Base-by-base conservation (phyloP, 1,140 invertebrate species). In the Aphelenchoides fujianensis region DNA sequence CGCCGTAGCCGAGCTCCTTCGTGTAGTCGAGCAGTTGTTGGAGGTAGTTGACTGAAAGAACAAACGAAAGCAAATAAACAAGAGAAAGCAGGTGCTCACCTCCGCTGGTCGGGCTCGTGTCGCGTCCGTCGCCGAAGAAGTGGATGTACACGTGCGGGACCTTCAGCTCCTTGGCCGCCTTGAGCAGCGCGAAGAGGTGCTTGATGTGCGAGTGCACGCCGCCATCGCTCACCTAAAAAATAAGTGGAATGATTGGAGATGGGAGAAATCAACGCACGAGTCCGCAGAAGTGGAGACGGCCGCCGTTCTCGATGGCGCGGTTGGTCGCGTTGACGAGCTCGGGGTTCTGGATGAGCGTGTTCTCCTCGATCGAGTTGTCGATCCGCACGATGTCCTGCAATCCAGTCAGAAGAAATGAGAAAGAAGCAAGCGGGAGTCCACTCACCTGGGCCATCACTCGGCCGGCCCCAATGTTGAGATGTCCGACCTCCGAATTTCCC, bases 401-500 rank as follows among this genome's bases (percentile, higher is more conserved):
- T n/a, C n/a, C 19, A 70, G 30, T 71, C 19, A 5, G 57, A 75
- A 69, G 64, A 32, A 71, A 55, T 23, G n/a, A 2, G n/a, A 70
- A 71, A 62, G 23, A 73, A 19, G 32, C 5, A 78, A n/a, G n/a
- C n/a, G n/a, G n/a, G n/a, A n/a, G 77, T 31, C 28, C 23, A 57
- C 16, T 75, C 16, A 79, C 83, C 75, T 88, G 87, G 74, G 87
- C 87, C 34, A 88, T 83, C 1, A 88, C 86, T 57, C 87, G 79
- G 31, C 87, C 87, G 61, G 87, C 86, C 16, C 87, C 87, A 69
- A 88, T 86, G 74, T 88, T 88, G 73, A 88, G 72, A 76, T 88
- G 87, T 19, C 87, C 87, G 23, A 88, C 88, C 82, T 88, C 87
- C 23, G 86, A 87, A 66, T 88, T 88, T 5, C 87, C 87, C 86